Evolutionary conservation across 2,888 invertebrate species (phyloP), one percentile per base, ranked within the genome.

Genomic region (Graphium colonna): DNA sequence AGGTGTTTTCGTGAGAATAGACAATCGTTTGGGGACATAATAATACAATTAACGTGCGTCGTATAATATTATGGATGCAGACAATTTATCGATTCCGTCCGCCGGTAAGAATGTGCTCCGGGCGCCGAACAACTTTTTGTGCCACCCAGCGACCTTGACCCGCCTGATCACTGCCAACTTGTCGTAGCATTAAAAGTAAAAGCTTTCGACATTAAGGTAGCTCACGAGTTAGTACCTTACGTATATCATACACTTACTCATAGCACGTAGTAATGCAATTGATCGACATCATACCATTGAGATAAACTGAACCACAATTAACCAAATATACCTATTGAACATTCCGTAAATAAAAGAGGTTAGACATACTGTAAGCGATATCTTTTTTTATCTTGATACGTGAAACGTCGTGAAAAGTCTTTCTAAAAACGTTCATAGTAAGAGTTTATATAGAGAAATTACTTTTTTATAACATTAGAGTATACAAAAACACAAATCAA

Each of bases 171-270:
- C 69, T 68, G 65, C 61, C 68, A 75, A 84, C 84, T 77, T 73
- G 84, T 81, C 78, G 70, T 75, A 66, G 69, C 68, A 65, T 70
- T 73, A 79, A 82, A 82, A 82, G 79, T 79, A 82, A 83, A 82
- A 82, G 79, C 84, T 79, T 82, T 82, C 78, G 73, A 77, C 78
- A 76, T 73, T 74, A 64, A 68, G 59, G 57, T 64, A 55, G 31
- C 53, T 53, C 39, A 48, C 31, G 26, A 36, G 18, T 28, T 49
- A 55, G 43, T 47, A 16, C 26, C 38, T 16, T 13, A 16, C 41
- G 41, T 12, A 21, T 15, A 15, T n/a, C 21, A 31, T 31, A 9
- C 10, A 26, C 26, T 26, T 26, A 26, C 7, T 9, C 10, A 31
- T 9, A 9, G 31, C 8, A 31, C 8, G 1, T n/a, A n/a, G n/a